Base-by-base conservation (phyloP, 2,888 invertebrate genomes). In the Cryptus armator region DNA sequence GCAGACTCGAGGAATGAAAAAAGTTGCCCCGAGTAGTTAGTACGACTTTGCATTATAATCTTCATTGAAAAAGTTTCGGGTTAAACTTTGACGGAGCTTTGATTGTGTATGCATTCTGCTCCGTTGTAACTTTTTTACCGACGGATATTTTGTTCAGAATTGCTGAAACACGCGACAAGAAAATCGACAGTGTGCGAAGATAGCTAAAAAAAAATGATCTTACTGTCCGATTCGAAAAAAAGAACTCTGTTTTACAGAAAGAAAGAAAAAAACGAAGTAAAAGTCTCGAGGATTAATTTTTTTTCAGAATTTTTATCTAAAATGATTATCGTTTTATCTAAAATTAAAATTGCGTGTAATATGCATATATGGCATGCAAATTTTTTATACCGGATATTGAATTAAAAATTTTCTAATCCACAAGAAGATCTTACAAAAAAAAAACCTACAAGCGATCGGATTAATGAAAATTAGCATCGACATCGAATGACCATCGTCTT, bases 1-100 rank as follows among this genome's bases (percentile, higher is more conserved):
- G 77, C 46, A 66, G 78, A 53, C 70, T 76, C 70, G 64, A 53
- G 43, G 83, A 86, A 83, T 83, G 83, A 86, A 86, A 86, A 86
- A 86, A 86, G 85, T 83, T 86, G 75, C 59, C 72, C 87, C 90
- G 91, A 91, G 92, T 91, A 92, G 93, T 92, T 92, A 92, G 90
- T 66, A 80, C 64, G 84, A 87, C 84, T 87, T 87, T 86, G 83
- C 81, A 90, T 37, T 91, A 93, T 92, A 93, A 93, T 92, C 93
- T 93, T 93, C 92, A 93, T 93, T 93, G 92, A 92, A 93, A 93
- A 93, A 93, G 92, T 93, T 93, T 88, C 85, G 77, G 67, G 81
- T 37, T 37, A 85, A 86, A 83, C 77, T 83, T 86, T 72, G 68
- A 85, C 70, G 83, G 59, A 51, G 76, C 79, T 83, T 85, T 80